Evolutionary conservation across 1,140 invertebrate species (phyloP).

Genomic region (Samia ricini): DNA sequence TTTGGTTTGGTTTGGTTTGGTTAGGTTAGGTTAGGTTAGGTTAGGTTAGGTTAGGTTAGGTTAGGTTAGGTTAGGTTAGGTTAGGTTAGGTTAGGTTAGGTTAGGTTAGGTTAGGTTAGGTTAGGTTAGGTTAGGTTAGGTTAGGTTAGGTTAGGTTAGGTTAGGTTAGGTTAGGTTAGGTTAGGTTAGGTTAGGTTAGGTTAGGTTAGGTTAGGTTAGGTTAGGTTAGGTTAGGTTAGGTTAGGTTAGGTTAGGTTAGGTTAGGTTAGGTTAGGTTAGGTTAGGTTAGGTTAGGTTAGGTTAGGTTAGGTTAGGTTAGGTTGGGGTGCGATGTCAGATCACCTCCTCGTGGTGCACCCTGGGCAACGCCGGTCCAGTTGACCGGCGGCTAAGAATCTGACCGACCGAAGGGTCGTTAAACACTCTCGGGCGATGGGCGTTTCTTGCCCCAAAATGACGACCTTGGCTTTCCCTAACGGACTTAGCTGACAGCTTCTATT

Average conservation of each 20-base stretch:
- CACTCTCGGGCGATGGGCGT: no score
- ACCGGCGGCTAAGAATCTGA: no score
- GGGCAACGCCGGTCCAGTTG: no score
- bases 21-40: constrained; percentile 10
- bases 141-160: constrained; percentile 10
- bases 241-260: constrained; percentile 10
- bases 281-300: constrained; percentile 10
- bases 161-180: constrained; percentile 10
- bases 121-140: constrained; percentile 10
- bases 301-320: constrained; percentile 10
- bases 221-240: constrained; percentile 10
- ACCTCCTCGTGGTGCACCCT: no score
- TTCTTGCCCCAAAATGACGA: no score
- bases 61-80: constrained; percentile 17
- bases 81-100: constrained; percentile 15
- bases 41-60: constrained; percentile 13
- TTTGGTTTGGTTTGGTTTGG: constrained; percentile 30
- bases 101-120: constrained; percentile 10
- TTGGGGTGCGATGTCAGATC: no score
- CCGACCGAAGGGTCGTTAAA: no score
- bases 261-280: constrained; percentile 10
- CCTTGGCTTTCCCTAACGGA: no score
- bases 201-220: constrained; percentile 10
- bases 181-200: constrained; percentile 10
- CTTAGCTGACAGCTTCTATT: no score